Evolutionary conservation across 2,888 invertebrate species (phyloP).

Genomic region (Eudemis profundana): DNA sequence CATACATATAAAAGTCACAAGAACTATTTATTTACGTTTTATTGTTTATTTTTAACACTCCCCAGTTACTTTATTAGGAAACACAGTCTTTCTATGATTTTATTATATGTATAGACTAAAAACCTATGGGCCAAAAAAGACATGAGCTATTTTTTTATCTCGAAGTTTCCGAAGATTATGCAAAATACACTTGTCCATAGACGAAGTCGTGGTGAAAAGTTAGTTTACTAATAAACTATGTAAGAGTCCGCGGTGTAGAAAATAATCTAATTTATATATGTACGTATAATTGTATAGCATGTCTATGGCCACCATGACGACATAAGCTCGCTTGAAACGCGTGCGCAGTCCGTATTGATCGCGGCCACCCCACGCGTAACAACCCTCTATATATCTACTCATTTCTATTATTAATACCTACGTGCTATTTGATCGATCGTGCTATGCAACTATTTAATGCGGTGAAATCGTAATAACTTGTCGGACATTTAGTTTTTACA

Average conservation of each 20-base stretch:
- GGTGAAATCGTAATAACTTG: background rate
- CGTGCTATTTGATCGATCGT: slow-evolving; percentile 25
- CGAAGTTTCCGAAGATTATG: too few relatives aligned
- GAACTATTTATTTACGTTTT: too few relatives aligned
- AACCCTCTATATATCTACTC: slow-evolving; percentile 43
- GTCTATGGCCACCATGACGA: slow-evolving; percentile 24
- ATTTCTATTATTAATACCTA: slow-evolving; percentile 32
- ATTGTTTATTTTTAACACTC: too few relatives aligned
- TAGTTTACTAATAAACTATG: background rate
- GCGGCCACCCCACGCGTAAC: slow-evolving; percentile 57
- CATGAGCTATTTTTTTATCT: too few relatives aligned
- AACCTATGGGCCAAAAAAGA: too few relatives aligned
- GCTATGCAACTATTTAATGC: slow-evolving; percentile 23
- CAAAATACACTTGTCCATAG: too few relatives aligned
- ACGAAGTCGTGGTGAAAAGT: too few relatives aligned
- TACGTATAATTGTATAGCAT: background rate
- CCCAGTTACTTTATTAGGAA: too few relatives aligned
- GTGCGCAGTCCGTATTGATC: slow-evolving; percentile 74
- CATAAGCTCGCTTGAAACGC: slow-evolving; percentile 66
- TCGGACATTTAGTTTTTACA: background rate
- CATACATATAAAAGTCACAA: too few relatives aligned
- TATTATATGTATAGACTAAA: too few relatives aligned
- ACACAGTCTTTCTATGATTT: too few relatives aligned
- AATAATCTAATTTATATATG: background rate
- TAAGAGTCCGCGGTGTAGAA: background rate